phyloP scores from a whole-genome alignment of 2,888 invertebrate genomes.

The Zygothrica quintamaculata region DNA sequence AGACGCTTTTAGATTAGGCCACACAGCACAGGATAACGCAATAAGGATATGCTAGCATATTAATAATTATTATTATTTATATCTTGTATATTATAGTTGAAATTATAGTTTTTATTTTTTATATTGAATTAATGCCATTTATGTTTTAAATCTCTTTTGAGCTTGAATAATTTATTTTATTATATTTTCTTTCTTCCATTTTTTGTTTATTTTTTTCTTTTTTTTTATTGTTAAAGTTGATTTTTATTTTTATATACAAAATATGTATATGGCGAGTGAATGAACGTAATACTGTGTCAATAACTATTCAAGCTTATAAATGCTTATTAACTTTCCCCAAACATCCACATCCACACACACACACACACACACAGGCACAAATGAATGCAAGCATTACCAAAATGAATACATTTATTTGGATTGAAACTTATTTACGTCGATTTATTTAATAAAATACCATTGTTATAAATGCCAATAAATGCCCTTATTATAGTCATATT shows the following conservation, averaged over 20 bases:
- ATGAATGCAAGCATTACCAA: not conserved
- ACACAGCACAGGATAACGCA: slow-evolving; percentile 21
- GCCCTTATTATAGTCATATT: slow-evolving; percentile 34
- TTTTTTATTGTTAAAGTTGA: too few species aligned
- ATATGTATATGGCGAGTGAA: too few species aligned
- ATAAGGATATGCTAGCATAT: slow-evolving; percentile 10
- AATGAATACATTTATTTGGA: not conserved
- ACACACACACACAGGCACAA: too few species aligned
- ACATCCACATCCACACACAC: too few species aligned
- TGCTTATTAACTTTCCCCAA: too few species aligned
- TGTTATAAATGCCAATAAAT: slow-evolving; percentile 28
- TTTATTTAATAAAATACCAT: slow-evolving; percentile 6
- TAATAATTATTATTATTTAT: too few species aligned
- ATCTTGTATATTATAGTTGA: too few species aligned
- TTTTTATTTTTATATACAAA: too few species aligned
- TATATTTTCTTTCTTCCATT: not conserved
- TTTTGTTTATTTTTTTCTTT: too few species aligned
- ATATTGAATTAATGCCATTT: not conserved
- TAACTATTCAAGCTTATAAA: too few species aligned
- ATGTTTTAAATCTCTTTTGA: not conserved
- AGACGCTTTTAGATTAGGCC: slow-evolving; percentile 25
- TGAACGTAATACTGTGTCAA: too few species aligned
- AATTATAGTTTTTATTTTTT: too few species aligned
- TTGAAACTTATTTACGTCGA: slow-evolving; percentile 15
- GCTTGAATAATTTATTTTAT: not conserved